These are phyloP conservation scores for Thalassoma bifasciatum DNA, from an alignment of 2,113 vertebrate genomes.

Conservation along the genomic window DNA sequence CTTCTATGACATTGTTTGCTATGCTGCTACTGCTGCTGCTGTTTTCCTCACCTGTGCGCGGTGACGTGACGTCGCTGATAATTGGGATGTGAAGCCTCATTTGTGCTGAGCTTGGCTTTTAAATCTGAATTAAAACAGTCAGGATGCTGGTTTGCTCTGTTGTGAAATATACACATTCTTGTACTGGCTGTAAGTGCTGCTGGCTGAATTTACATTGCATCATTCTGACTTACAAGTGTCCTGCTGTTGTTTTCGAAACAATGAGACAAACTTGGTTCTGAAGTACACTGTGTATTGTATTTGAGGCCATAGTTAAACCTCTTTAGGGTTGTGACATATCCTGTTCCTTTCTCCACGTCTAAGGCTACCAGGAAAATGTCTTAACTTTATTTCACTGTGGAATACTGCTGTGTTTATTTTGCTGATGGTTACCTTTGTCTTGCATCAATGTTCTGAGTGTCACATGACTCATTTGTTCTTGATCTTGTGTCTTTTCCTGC, in stretches of 20 bases:
- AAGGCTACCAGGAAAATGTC: too few species aligned
- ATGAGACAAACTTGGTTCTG: too few species aligned
- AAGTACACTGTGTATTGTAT: neutral
- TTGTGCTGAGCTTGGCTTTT: neutral
- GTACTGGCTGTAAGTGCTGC: neutral
- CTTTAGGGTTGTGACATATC: too few species aligned
- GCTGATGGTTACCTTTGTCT: neutral
- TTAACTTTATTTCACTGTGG: too few species aligned
- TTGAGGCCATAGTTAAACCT: neutral
- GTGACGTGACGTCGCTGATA: too few species aligned
- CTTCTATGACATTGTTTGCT: neutral
- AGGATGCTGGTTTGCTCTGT: neutral
- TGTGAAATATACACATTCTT: neutral
- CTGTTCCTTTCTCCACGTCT: too few species aligned
- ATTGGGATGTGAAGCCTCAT: neutral
- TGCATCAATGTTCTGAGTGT: neutral
- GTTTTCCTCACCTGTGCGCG: too few species aligned
- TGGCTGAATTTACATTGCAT: neutral
- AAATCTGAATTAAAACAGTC: neutral
- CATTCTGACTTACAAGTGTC: neutral
- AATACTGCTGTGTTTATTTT: too few species aligned
- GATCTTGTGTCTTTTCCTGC: neutral
- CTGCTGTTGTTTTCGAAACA: neutral
- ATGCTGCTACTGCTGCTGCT: too few species aligned
- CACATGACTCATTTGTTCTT: neutral